Base-by-base conservation (phyloP, 2,797 vertebrate genomes). In the Spondyliosoma cantharus region DNA sequence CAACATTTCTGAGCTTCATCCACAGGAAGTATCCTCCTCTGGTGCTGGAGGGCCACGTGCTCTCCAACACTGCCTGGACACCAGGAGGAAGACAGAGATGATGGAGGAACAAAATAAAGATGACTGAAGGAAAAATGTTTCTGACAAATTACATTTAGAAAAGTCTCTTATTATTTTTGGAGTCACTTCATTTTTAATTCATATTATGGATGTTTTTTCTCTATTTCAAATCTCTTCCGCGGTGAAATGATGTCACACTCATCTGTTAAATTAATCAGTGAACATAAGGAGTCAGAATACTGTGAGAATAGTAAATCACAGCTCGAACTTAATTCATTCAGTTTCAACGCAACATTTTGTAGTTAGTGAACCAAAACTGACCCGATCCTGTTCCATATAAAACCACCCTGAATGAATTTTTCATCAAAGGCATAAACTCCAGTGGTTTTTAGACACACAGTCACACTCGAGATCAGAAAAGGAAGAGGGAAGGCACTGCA, bases 31-130 rank as follows among this genome's bases (percentile, higher is more conserved):
- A 98, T 50, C 97, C 98, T 85, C 97, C 97, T 92, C 96, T 95
- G 85, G 97, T 99, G 90, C 96, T 96, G 58, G 98, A 98, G 68
- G 98, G 98, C 98, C 98, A 99, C 7, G 97, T 99, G 83, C 97
- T 99, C 94, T 99, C 98, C 92, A 99, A 89, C 90, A 99, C 97
- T 0, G 98, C 98, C 98, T 99, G 64, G 68, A 89, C 46, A 50
- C 62, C 61, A 20, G 42, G 24, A 49, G 22, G 42, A 7, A 60
- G 48, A 43, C 29, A 53, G 1, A 49, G 7, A 27, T 16, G 24
- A 22, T 14, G 3, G 25, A 27, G 25, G 53, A 0, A 6, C 1
- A 19, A 32, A 19, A 52, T n/a, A 2, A 11, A 61, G 17, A 20
- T 32, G 60, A 53, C 22, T 45, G 42, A 53, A 15, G 49, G 7